Conservation (phyloP, 2,888 invertebrate genomes). For the Bimastos eiseni region DNA sequence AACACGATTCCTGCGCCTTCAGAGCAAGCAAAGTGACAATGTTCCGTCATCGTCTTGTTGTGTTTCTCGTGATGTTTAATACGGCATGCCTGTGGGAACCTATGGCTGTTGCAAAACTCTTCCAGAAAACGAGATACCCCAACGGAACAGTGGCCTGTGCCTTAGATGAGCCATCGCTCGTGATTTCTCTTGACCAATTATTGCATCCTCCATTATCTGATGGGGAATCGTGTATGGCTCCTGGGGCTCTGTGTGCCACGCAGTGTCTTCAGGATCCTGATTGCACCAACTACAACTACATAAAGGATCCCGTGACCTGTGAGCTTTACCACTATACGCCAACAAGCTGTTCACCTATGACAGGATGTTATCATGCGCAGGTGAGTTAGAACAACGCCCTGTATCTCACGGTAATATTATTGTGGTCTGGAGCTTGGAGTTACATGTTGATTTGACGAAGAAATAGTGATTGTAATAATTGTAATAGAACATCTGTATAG, state of each 20-base stretch:
- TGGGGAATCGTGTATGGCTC: not conserved
- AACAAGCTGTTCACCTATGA: slow-evolving; percentile 69
- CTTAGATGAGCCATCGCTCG: not conserved
- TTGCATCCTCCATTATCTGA: not conserved
- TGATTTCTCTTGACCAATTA: not conserved
- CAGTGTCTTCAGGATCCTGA: slow-evolving; percentile 20
- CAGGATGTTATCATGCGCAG: not conserved
- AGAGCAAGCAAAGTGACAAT: not conserved
- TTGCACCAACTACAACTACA: slow-evolving; percentile 82
- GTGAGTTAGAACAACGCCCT: not conserved
- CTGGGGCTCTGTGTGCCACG: not conserved
- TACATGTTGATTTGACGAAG: not conserved
- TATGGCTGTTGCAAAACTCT: not conserved
- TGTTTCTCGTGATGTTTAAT: not conserved
- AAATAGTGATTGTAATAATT: not conserved
- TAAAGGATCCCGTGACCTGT: slow-evolving; percentile 77
- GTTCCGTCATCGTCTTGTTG: not conserved
- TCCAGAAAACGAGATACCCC: not conserved
- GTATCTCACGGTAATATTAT: not conserved
- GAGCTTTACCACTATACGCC: slow-evolving; percentile 93
- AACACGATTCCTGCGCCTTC: not conserved
- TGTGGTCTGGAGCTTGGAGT: not conserved
- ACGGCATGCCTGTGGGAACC: not conserved
- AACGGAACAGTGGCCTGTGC: not conserved
- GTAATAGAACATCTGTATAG: too few species aligned